Evolutionary conservation across 92 coral and sea anemone species (phyloP), one percentile per base, ranked within the genome.

Genomic region (Palythoa heliodiscus): DNA sequence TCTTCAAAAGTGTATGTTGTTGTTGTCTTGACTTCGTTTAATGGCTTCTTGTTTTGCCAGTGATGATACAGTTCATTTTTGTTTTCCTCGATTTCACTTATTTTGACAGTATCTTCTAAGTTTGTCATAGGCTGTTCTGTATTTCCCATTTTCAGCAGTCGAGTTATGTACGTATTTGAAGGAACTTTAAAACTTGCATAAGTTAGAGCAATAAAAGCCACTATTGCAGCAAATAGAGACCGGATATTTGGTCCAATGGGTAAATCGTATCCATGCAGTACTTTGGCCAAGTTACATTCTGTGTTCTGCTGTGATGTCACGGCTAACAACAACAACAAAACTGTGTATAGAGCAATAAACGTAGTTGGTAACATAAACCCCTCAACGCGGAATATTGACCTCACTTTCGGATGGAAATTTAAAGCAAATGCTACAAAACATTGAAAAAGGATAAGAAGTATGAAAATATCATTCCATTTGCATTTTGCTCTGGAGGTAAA

Each of bases 321-420:
- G 2, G 90, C 90, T 61, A 74, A 13, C 8, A 82, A 67, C 39
- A 74, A 20, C 15, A 82, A 13, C 4, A 87, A 53, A 53, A 87
- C 90, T 2, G 90, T 72, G 19, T 73, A 72, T 2, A 87, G 66
- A 19, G 86, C 52, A 24, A 83, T 57, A 24, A 74, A 82, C 50
- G 83, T 87, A 87, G 83, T 82, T 82, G 90, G 90, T 68, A 88
- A 54, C 23, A 88, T 38, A 19, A 69, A 64, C 17, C 53, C 90
- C 78, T 76, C 90, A 74, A 87, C 83, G 11, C 55, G 83, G 73
- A 88, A 70, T 38, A 61, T 54, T 40, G 76, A 76, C 73, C 90
- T 83, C 43, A 88, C 80, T 19, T 71, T 86, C 17, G 90, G 83
- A 43, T 88, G 88, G 19, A 83, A 29, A 61, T 83, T 64, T 13